Percentiles rank a stretch among this genome's conserved stretches.
These are phyloP conservation scores for Apomyelois bistriatella DNA, from an alignment of 2,888 invertebrate species.

Conservation along the genomic window DNA sequence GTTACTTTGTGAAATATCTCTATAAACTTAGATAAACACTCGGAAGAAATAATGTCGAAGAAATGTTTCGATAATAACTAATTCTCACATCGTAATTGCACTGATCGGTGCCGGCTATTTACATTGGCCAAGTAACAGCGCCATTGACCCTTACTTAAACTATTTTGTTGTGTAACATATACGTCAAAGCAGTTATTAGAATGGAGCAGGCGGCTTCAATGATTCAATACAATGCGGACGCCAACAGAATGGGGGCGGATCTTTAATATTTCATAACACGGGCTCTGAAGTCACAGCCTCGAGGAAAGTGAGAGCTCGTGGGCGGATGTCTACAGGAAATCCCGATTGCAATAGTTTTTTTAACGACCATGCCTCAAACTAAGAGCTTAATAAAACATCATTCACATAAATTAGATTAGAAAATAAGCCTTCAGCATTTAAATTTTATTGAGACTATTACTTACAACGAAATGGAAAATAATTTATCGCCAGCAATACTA, in stretches of 20 bases:
- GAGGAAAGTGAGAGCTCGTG: conserved; percentile 47
- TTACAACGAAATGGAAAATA: background rate
- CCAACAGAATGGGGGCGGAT: conserved; percentile 51
- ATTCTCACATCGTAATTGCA: background rate
- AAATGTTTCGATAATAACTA: no score
- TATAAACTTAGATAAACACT: background rate
- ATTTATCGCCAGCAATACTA: background rate
- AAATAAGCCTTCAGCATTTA: background rate
- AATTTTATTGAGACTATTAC: background rate
- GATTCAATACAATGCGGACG: conserved; percentile 47
- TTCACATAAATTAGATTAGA: conserved; percentile 7
- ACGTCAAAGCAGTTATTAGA: conserved; percentile 46
- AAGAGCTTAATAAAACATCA: background rate
- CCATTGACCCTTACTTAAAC: conserved; percentile 52
- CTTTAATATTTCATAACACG: conserved; percentile 56
- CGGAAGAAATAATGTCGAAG: background rate
- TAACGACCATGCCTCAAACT: background rate
- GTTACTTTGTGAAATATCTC: background rate
- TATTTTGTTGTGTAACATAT: conserved; percentile 44
- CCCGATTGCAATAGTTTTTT: conserved; percentile 21
- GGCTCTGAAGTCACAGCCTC: conserved; percentile 24
- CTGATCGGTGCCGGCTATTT: background rate
- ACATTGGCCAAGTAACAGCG: conserved; percentile 23
- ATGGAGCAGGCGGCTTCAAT: conserved; percentile 42
- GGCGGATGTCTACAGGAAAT: conserved; percentile 40